Base-by-base conservation (phyloP, 2,888 invertebrate species). In the Octodonta nipae region DNA sequence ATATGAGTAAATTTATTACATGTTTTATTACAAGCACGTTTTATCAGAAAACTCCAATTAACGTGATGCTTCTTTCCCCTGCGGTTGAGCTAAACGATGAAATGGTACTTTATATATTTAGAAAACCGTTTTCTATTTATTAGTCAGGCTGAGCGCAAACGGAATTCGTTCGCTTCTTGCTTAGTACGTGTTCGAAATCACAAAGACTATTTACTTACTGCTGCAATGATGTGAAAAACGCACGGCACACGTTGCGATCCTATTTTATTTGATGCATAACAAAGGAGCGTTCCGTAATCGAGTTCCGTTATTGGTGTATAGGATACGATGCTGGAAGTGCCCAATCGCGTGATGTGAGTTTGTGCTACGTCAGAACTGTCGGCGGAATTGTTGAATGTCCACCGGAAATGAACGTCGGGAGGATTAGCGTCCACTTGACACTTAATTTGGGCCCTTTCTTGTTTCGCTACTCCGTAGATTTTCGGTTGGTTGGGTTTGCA, bases 361-460 rank as follows among this genome's bases (percentile, higher is more conserved):
- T 78, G 71, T 30, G 81, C 77, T 10, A 89, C 83, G 54, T 83
- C 83, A 51, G 84, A 79, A 49, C 78, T 83, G 56, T 85, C 85
- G 1, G 85, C 85, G 12, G 85, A 83, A 58, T 85, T 86, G 67
- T 86, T 86, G 66, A 86, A 86, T 12, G 84, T 84, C 91, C 91
- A 91, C 34, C 80, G 78, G 56, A 89, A 91, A 60, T 81, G 69
- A n/a, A 88, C 41, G 56, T 85, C 80, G n/a, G 79, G 69, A 1
- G 91, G 89, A 64, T 88, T 88, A 7, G 89, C 87, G 54, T 88
- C 87, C 8, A 91, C 88, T 47, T 82, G 77, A 56, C 91, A 91
- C 35, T 75, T 75, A 51, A 88, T 85, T 57, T 84, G 81, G 1
- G 85, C 85, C 45, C 80, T 75, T 58, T 89, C 89, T 52, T 87